phyloP scores from a whole-genome alignment of 2,113 vertebrate genomes.

The Probosciger aterrimus region DNA sequence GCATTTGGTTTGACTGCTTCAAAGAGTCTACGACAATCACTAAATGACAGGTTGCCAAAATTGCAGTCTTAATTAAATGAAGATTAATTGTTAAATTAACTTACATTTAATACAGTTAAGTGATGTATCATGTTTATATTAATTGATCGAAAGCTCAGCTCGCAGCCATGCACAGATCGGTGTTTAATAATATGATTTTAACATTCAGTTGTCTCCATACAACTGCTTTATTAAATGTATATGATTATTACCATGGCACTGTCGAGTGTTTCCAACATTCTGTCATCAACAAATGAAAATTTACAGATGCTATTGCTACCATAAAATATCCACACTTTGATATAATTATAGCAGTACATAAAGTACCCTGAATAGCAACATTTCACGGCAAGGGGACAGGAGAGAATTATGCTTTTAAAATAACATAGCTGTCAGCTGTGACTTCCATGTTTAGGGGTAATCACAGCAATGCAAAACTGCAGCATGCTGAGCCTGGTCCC shows the following conservation, averaged over 20 bases:
- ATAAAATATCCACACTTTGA: not conserved
- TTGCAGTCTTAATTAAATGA: not conserved
- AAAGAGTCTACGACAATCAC: not conserved
- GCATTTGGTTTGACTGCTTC: not conserved
- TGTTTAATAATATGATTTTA: conserved; percentile 19
- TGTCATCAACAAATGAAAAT: not conserved
- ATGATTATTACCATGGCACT: not conserved
- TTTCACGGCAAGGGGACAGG: not conserved
- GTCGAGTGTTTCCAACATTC: not conserved
- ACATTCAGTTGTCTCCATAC: not conserved
- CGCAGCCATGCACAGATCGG: not conserved
- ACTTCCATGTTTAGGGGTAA: not conserved
- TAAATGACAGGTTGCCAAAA: not conserved
- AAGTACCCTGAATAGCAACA: not conserved
- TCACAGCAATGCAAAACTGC: not conserved
- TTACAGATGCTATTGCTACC: not conserved
- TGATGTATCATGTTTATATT: not conserved
- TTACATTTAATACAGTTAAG: not conserved
- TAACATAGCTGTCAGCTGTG: accelerated
- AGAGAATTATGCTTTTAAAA: not conserved
- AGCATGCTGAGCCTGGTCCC: not conserved
- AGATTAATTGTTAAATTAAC: conserved; percentile 41
- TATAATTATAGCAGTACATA: not conserved
- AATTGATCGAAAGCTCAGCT: conserved; percentile 1
- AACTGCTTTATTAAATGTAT: not conserved